Conservation (phyloP, 2,113 vertebrate genomes). For the Rallus limicola region DNA sequence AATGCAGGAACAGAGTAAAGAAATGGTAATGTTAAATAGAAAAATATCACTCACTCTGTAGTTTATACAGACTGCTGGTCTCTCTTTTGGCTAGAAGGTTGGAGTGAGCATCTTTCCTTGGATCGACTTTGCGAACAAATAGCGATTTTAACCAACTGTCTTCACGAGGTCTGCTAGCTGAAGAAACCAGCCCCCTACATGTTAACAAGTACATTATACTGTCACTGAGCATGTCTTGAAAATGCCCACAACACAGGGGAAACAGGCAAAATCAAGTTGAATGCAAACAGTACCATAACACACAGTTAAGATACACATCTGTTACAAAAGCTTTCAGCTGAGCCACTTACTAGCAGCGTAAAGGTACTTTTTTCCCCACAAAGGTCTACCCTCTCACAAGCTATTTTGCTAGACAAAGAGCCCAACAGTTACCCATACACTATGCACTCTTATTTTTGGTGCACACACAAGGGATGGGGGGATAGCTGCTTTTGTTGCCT, state of each 20-base stretch:
- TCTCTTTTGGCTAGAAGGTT: conserved; percentile 95
- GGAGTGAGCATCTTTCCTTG: conserved; percentile 96
- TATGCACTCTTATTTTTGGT: background rate
- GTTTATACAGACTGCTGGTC: conserved; percentile 94
- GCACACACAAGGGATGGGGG: background rate
- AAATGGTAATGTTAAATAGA: background rate
- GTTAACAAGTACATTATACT: background rate
- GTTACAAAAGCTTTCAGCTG: background rate
- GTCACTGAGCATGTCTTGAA: background rate
- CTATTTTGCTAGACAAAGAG: background rate
- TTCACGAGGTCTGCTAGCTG: conserved; percentile 75
- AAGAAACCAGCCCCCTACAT: conserved; percentile 78
- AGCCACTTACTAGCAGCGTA: background rate
- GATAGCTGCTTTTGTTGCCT: background rate
- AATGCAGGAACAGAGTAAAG: background rate
- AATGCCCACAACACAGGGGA: background rate
- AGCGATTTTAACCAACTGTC: conserved; percentile 97
- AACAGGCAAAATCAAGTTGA: background rate
- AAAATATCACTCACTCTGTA: conserved; percentile 87
- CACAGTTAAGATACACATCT: background rate
- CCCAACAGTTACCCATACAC: background rate
- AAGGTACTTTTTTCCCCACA: background rate
- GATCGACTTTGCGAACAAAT: conserved; percentile 95
- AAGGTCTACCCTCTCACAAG: background rate
- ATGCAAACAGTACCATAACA: background rate